These are phyloP conservation scores for Colaptes auratus DNA, from an alignment of 2,113 vertebrate genomes.

Conservation along the genomic window DNA sequence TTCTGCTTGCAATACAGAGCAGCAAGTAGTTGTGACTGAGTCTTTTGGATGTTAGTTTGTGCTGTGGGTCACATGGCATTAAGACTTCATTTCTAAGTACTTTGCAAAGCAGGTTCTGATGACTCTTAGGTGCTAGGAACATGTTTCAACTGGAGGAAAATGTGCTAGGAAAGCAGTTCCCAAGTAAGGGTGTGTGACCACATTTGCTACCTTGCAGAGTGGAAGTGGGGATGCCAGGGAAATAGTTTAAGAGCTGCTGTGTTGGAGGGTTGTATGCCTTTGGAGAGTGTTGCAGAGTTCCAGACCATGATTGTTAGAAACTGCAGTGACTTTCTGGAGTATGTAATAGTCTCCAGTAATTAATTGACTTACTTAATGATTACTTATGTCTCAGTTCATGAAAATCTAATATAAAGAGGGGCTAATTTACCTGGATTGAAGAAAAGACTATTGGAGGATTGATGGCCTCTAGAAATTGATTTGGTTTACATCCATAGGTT, in stretches of 20 bases:
- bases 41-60: slow-evolving; percentile 23
- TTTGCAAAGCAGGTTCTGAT: slow-evolving; percentile 38
- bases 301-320: neutral
- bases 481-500: neutral
- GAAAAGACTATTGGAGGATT: neutral
- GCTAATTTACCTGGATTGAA: neutral
- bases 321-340: neutral
- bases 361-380: neutral
- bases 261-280: neutral
- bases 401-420: neutral
- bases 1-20: slow-evolving; percentile 2
- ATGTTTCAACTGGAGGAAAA: slow-evolving; percentile 41
- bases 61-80: slow-evolving; percentile 17
- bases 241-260: neutral
- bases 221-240: neutral
- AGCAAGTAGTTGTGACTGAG: neutral
- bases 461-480: neutral
- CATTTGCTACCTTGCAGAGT: slow-evolving; percentile 14
- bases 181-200: slow-evolving; percentile 55
- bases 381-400: neutral
- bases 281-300: neutral
- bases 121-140: slow-evolving; percentile 26
- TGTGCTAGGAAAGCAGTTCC: slow-evolving; percentile 54
- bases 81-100: slow-evolving; percentile 39
- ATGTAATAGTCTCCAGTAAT: neutral